Evolutionary conservation across 2,888 invertebrate genomes (phyloP).

Genomic region (Drosophila imparisetae): DNA sequence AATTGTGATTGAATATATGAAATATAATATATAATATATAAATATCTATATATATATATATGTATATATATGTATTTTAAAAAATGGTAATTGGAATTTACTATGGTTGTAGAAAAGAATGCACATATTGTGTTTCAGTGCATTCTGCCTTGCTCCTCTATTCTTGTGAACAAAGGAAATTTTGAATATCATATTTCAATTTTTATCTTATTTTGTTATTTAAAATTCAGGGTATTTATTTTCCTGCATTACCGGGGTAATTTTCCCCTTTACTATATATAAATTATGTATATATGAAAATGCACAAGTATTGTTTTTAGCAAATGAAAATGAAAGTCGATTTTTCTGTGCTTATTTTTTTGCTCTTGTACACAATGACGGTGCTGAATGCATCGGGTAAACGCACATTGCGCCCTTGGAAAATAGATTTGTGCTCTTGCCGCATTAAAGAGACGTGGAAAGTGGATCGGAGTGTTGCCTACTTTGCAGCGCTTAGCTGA

Average conservation of each 20-base stretch:
- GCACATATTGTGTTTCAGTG: not conserved
- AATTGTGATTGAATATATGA: not conserved
- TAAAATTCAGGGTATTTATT: constrained; percentile 28
- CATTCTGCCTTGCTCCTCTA: not conserved
- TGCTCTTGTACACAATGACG: constrained; percentile 44
- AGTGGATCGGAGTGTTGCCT: constrained; percentile 35
- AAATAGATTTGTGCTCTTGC: constrained; percentile 26
- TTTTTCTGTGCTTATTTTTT: constrained; percentile 30
- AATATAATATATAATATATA: no score
- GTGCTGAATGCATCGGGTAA: constrained; percentile 19
- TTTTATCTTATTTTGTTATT: constrained; percentile 10
- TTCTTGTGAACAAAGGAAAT: not conserved
- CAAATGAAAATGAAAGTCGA: constrained; percentile 44
- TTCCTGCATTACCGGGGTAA: not conserved
- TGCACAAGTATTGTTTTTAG: constrained; percentile 4
- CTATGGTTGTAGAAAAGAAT: no score
- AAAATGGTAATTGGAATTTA: not conserved
- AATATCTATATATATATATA: not conserved
- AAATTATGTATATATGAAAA: not conserved
- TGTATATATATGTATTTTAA: no score
- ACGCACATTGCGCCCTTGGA: not conserved
- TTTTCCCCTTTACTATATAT: not conserved
- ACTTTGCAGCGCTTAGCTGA: constrained; percentile 34
- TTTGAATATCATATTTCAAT: constrained; percentile 5
- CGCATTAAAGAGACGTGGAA: constrained; percentile 40